Evolutionary conservation across 2,888 invertebrate species (phyloP).

Genomic region (Eledone cirrhosa): DNA sequence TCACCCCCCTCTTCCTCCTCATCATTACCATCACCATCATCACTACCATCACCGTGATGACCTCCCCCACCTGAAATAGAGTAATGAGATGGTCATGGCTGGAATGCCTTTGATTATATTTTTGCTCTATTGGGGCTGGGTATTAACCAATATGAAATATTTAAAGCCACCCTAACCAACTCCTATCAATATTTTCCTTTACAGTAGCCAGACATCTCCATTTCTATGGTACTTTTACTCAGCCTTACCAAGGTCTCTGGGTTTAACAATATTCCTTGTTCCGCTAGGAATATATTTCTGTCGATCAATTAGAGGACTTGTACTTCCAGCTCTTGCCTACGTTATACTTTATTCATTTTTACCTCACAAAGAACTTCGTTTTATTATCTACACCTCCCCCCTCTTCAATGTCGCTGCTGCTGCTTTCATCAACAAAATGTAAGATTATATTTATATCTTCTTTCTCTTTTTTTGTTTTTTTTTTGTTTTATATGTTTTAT

Average conservation of each 20-base stretch:
- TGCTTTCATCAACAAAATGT: conserved; percentile 89
- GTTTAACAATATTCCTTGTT: conserved; percentile 79
- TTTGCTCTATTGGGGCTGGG: too few relatives aligned
- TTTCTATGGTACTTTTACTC: conserved; percentile 99
- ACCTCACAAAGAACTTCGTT: conserved; percentile 97
- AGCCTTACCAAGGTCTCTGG: conserved; percentile 91
- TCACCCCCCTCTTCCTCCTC: too few relatives aligned
- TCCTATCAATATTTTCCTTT: conserved; percentile 38
- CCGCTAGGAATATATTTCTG: conserved; percentile 71
- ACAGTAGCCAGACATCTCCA: conserved; percentile 70
- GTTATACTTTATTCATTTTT: conserved; percentile 91
- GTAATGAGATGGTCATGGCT: too few relatives aligned
- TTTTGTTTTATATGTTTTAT: neutral
- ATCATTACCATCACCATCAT: too few relatives aligned
- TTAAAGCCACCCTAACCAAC: too few relatives aligned
- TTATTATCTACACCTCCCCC: conserved; percentile 97
- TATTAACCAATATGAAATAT: too few relatives aligned
- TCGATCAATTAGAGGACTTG: conserved; percentile 73
- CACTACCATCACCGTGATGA: too few relatives aligned
- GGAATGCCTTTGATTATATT: too few relatives aligned
- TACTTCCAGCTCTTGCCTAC: conserved; percentile 71
- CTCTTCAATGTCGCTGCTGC: conserved; percentile 90
- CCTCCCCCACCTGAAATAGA: too few relatives aligned
- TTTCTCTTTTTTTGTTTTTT: neutral
- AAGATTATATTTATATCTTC: conserved; percentile 67